Conservation (phyloP, 2,888 invertebrate species). For the Argynnis bischoffii region DNA sequence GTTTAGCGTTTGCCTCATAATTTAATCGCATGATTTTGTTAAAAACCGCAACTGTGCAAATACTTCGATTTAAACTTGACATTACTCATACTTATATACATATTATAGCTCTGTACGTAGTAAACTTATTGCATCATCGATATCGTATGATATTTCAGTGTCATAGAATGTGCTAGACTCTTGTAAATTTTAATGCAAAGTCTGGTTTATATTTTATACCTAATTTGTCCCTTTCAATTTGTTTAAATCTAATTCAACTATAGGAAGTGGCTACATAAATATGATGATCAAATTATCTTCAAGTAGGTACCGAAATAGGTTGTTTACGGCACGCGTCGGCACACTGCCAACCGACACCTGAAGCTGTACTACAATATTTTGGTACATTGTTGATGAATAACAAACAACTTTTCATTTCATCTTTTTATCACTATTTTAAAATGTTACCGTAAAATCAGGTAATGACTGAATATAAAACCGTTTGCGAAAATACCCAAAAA, state of each 20-base stretch:
- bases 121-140: conserved; percentile 46
- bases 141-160: conserved; percentile 31
- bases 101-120: conserved; percentile 22
- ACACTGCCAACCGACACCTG: conserved; percentile 73
- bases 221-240: not conserved
- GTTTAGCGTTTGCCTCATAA: conserved; percentile 54
- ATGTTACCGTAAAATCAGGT: conserved; percentile 8
- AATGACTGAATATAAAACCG: not conserved
- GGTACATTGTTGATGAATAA: conserved; percentile 71
- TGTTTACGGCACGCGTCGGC: conserved; percentile 78
- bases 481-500: not conserved
- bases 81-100: conserved; percentile 46
- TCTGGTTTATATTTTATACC: not conserved
- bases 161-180: conserved; percentile 9
- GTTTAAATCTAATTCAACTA: conserved; percentile 10
- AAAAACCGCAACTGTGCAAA: conserved; percentile 55
- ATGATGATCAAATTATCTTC: conserved; percentile 62
- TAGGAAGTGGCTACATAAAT: conserved; percentile 54
- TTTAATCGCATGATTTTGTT: conserved; percentile 56
- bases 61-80: conserved; percentile 42
- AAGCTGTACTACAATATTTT: conserved; percentile 68
- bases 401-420: conserved; percentile 50
- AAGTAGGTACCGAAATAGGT: conserved; percentile 77
- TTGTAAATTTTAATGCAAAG: not conserved
- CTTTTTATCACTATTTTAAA: conserved; percentile 16